Evolutionary conservation across 2,888 invertebrate species (phyloP).

Genomic region (Adelognathus sp.): DNA sequence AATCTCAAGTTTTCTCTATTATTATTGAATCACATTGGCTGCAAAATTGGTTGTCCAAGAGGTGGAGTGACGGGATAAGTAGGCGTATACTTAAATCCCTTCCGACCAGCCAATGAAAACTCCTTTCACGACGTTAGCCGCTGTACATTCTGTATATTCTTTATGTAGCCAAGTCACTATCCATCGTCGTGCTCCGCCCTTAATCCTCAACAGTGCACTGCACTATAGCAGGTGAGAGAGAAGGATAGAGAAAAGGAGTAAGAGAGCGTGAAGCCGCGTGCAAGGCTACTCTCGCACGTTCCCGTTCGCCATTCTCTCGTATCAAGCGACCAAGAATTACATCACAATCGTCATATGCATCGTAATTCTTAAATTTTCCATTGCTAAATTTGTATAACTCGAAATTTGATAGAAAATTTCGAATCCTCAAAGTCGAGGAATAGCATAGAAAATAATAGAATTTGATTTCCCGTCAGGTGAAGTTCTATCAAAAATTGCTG

Average conservation of each 20-base stretch:
- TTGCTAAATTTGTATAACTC: no score
- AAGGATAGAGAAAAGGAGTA: neutral
- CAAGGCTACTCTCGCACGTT: neutral
- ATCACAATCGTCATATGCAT: neutral
- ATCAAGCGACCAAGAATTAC: neutral
- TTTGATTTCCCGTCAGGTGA: no score
- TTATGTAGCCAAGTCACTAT: slow-evolving; percentile 79
- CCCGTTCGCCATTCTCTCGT: slow-evolving; percentile 2
- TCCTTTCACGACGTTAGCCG: slow-evolving; percentile 72
- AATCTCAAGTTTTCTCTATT: neutral
- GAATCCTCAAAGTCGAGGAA: no score
- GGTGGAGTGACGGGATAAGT: slow-evolving; percentile 75
- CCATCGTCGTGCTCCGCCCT: slow-evolving; percentile 77
- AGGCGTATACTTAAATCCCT: slow-evolving; percentile 75
- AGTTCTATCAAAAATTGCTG: no score
- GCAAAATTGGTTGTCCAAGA: slow-evolving; percentile 73
- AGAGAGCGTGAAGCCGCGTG: slow-evolving; percentile 38
- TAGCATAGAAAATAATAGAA: no score
- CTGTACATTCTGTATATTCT: slow-evolving; percentile 73
- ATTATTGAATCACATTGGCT: slow-evolving; percentile 61
- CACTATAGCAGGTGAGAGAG: slow-evolving; percentile 48
- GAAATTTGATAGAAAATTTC: no score
- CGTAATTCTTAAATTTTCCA: no score
- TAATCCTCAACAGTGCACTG: slow-evolving; percentile 52
- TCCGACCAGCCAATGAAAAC: slow-evolving; percentile 73